Evolutionary conservation across 2,113 vertebrate species (phyloP).

Genomic region (Sterrhoptilus dennistouni): DNA sequence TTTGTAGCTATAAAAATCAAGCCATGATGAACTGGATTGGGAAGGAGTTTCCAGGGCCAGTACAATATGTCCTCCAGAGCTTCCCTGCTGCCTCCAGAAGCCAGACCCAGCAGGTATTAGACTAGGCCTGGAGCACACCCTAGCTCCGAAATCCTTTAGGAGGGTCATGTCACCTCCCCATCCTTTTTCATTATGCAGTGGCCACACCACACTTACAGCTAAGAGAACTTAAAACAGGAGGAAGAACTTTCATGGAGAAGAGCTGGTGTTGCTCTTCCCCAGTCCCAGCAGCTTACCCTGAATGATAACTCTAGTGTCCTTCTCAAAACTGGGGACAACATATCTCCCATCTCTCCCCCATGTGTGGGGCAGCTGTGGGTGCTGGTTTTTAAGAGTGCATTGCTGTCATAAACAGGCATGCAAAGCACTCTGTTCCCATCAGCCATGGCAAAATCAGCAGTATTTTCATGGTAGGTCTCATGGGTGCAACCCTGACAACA

Average conservation of each 20-base stretch:
- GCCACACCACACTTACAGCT: rapidly evolving
- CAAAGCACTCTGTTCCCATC: not conserved
- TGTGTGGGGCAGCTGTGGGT: not conserved
- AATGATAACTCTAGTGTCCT: not conserved
- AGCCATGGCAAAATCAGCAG: not conserved
- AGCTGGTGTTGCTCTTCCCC: not conserved
- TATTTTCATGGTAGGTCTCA: not conserved
- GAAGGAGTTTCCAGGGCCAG: not conserved
- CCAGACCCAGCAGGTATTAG: not conserved
- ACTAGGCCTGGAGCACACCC: not conserved
- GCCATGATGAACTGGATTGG: not conserved
- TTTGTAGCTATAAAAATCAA: not conserved
- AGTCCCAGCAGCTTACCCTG: not conserved
- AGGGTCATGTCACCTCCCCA: not conserved
- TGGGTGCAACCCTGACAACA: not conserved
- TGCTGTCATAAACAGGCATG: not conserved
- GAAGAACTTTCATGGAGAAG: not conserved
- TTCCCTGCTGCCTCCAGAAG: not conserved
- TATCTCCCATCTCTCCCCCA: rapidly evolving
- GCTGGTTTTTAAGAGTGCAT: not conserved
- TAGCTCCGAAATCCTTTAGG: not conserved
- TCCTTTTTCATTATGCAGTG: not conserved
- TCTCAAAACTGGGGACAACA: not conserved
- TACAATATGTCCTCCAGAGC: not conserved
- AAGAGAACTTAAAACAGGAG: not conserved